phyloP scores from a whole-genome alignment of 2,797 vertebrate genomes.

The Luscinia luscinia region DNA sequence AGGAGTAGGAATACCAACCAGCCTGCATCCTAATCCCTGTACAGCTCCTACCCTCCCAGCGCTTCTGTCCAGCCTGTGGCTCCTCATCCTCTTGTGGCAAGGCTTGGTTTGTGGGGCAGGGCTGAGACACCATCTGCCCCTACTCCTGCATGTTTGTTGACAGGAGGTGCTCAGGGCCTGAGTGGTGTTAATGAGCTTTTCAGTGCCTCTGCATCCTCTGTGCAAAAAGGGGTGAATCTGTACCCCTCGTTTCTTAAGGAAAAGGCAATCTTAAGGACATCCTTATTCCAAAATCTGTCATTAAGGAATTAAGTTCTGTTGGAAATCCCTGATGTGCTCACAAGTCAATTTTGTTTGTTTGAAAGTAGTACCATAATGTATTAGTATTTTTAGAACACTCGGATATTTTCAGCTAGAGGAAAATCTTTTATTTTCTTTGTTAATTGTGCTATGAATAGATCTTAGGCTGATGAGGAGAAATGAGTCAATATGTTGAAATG shows the following conservation, averaged over 20 bases:
- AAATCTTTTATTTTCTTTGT: constrained; percentile 36
- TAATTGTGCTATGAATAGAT: constrained; percentile 53
- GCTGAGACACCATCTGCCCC: neutral
- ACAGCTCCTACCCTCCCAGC: neutral
- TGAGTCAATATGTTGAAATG: neutral
- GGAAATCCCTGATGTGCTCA: constrained; percentile 25
- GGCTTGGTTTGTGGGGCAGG: neutral
- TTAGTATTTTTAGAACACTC: constrained; percentile 45
- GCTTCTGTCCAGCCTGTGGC: neutral
- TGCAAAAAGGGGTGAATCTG: neutral
- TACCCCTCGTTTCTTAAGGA: neutral
- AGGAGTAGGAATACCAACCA: neutral
- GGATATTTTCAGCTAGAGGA: constrained; percentile 29
- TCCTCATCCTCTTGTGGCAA: neutral
- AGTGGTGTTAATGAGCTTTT: neutral
- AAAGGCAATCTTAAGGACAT: neutral
- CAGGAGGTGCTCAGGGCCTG: neutral
- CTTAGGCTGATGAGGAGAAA: constrained; percentile 16
- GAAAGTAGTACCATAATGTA: constrained; percentile 7
- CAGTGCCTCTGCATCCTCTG: neutral
- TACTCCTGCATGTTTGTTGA: neutral
- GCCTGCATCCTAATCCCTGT: neutral
- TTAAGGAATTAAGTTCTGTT: neutral
- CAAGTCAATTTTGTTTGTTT: constrained; percentile 11
- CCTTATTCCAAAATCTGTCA: neutral